These are phyloP conservation scores for Himalopsyche japonica DNA, from an alignment of 2,888 invertebrate species.

Conservation along the genomic window DNA sequence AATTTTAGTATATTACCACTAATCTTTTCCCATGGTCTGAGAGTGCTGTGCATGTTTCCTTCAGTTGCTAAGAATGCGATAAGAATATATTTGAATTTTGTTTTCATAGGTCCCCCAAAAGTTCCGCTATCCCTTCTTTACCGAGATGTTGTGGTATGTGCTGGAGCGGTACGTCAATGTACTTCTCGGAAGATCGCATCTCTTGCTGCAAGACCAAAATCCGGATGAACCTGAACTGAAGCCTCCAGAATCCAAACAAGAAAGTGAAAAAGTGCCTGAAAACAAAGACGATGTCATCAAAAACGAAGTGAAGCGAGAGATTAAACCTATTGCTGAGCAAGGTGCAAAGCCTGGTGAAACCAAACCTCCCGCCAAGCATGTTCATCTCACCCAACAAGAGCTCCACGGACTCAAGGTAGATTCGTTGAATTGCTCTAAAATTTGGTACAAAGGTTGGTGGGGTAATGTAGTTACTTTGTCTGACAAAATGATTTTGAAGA, in stretches of 20 bases:
- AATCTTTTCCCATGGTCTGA: no score
- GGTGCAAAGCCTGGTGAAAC: conserved; percentile 41
- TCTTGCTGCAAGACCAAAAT: conserved; percentile 51
- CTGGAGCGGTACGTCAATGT: conserved; percentile 89
- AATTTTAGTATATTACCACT: no score
- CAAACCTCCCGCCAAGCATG: conserved; percentile 62
- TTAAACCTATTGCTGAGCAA: conserved; percentile 42
- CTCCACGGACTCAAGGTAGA: conserved; percentile 74
- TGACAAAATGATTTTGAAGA: not conserved
- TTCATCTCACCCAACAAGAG: conserved; percentile 79
- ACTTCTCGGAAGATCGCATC: conserved; percentile 80
- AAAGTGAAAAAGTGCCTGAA: conserved; percentile 14
- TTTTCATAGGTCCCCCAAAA: conserved; percentile 83
- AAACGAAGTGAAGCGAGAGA: conserved; percentile 12
- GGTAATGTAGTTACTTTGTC: no score
- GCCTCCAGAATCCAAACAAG: conserved; percentile 25
- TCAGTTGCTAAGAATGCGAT: no score
- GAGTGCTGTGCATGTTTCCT: no score
- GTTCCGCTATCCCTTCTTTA: conserved; percentile 97
- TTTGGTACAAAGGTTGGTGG: not conserved
- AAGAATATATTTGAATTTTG: no score
- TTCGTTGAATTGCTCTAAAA: conserved; percentile 20
- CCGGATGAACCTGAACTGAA: conserved; percentile 40
- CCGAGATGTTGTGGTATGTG: conserved; percentile 98
- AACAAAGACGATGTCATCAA: not conserved